Evolutionary conservation across 2,113 vertebrate genomes (phyloP), one percentile per base, ranked within the genome.

Genomic region (Pelvicachromis taeniatus): DNA sequence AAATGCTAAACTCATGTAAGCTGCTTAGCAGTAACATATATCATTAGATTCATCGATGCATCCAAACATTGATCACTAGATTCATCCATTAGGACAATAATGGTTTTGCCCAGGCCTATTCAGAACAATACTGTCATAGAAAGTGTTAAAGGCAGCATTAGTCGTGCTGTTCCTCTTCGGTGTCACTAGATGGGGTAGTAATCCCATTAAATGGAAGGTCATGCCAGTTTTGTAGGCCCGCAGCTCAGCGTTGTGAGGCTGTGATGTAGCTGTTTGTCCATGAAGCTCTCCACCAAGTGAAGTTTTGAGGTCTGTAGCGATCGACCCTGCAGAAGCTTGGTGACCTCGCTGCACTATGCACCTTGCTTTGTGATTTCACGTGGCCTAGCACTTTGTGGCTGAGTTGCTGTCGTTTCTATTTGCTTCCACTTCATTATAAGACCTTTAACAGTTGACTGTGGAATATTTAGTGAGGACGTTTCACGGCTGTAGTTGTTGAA

Each of bases 141-240:
- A 13, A 14, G 16, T 40, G 10, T 9, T 40, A 42, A 42, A 42
- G 40, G 11, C 17, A 8, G 16, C 16, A 19, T 50, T 50, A 50
- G 16, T 53, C 21, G 6, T 42, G 38, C 13, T 73, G 12, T 8
- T 85, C 45, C 13, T 17, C 12, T 7, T 73, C 1, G 7, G 0
- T 40, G 40, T 13, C 91, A 90, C 86, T 85, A 87, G 91, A 83
- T 45, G 91, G 91, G 8, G 78, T 61, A 78, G 53, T 83, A 83
- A 26, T 29, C 31, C 42, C 42, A 75, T 17, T 73, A 48, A 29
- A 73, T 73, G 68, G 42, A 73, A 29, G 42, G 23, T 75, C 17
- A 0, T 50, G 68, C 40, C 42, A 12, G 42, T 19, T 31, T 50
- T 75, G 68, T 0, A 9, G 4, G 4, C 52, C 65, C 31, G 56